Evolutionary conservation across 2,113 vertebrate species (phyloP).

Genomic region (Mus spicilegus): DNA sequence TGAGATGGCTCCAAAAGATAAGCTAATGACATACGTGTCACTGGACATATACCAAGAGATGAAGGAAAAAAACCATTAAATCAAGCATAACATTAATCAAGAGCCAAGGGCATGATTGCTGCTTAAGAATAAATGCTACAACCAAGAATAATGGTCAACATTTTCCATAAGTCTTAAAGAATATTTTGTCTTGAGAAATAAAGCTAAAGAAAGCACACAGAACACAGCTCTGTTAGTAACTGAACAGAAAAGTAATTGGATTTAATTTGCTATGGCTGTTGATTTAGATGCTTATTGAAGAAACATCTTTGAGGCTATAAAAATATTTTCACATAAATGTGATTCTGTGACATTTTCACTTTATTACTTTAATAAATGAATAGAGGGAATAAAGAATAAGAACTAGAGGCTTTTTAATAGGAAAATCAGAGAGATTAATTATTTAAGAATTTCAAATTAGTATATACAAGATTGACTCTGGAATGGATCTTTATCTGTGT

Average conservation of each 20-base stretch:
- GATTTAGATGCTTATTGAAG: conserved; percentile 53
- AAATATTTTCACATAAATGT: conserved; percentile 51
- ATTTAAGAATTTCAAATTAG: conserved; percentile 70
- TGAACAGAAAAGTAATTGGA: background rate
- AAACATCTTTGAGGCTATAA: conserved; percentile 21
- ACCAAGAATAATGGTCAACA: background rate
- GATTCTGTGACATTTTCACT: conserved; percentile 45
- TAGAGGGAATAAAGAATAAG: conserved; percentile 24
- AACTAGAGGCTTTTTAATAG: background rate
- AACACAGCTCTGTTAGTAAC: background rate
- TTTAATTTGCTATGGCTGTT: conserved; percentile 45
- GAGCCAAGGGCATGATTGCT: background rate
- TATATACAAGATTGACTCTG: conserved; percentile 27
- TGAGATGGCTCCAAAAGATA: background rate
- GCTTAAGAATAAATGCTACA: background rate
- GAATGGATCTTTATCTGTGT: background rate
- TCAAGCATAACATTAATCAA: background rate
- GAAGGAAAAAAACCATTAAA: background rate
- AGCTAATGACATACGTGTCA: background rate
- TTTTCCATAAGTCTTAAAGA: background rate
- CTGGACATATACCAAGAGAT: background rate
- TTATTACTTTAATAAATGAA: conserved; percentile 63
- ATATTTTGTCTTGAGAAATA: background rate
- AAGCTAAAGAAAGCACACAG: background rate
- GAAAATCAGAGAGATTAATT: conserved; percentile 57